Conservation (phyloP, 2,113 vertebrate genomes). For the Epinephelus cyanopodus region DNA sequence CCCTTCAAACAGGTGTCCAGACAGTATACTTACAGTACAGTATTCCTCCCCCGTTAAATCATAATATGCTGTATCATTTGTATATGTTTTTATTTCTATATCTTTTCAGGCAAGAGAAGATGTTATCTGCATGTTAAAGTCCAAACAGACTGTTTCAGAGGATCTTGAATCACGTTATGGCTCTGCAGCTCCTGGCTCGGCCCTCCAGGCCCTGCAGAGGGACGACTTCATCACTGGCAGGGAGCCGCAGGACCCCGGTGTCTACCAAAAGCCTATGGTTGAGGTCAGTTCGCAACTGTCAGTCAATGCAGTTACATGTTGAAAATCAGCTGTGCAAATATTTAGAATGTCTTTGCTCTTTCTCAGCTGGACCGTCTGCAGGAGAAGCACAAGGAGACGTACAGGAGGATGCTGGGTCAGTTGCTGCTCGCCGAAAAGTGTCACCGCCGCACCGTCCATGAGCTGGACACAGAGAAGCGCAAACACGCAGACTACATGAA, state of each 20-base stretch:
- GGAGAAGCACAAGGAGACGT: conserved; percentile 95
- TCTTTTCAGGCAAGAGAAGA: conserved; percentile 92
- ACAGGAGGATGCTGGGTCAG: conserved; percentile 97
- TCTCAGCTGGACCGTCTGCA: conserved; percentile 93
- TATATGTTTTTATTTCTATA: conserved; percentile 9
- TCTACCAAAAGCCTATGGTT: conserved; percentile 94
- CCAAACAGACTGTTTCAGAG: conserved; percentile 88
- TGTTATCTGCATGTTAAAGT: conserved; percentile 93
- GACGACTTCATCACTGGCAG: conserved; percentile 88
- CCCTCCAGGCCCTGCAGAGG: conserved; percentile 92
- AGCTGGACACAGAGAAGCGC: conserved; percentile 94
- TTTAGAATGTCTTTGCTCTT: not conserved
- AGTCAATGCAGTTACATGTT: not conserved
- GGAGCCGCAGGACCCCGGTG: conserved; percentile 85
- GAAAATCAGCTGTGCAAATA: not conserved
- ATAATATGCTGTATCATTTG: not conserved
- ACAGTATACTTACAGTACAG: not conserved
- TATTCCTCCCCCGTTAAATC: not conserved
- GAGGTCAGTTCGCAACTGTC: conserved; percentile 85
- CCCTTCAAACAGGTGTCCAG: not conserved
- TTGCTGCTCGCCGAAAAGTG: conserved; percentile 95
- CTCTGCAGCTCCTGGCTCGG: conserved; percentile 86
- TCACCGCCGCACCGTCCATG: conserved; percentile 93
- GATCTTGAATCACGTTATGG: conserved; percentile 91
- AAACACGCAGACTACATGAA: conserved; percentile 99